Percentiles rank a stretch among this genome's conserved stretches.
phyloP scores from a whole-genome alignment of 2,888 invertebrate genomes.

The Amphipoea lucens region DNA sequence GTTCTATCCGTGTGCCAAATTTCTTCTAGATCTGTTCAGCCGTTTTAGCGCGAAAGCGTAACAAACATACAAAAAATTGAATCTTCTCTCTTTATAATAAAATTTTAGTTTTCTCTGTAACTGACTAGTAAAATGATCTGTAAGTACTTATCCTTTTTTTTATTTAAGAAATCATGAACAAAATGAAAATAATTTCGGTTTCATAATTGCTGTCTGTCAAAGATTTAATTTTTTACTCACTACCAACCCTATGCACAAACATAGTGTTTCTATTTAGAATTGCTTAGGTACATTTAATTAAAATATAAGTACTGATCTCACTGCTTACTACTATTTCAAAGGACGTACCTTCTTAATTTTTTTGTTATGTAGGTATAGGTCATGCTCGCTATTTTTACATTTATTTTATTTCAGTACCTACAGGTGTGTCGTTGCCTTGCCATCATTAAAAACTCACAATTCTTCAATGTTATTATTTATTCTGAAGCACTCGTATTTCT shows the following conservation, averaged over 20 bases:
- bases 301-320: conserved; percentile 4
- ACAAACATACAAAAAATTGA: no score
- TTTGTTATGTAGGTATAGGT: neutral
- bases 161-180: neutral
- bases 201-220: neutral
- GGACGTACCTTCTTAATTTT: neutral
- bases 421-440: neutral
- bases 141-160: neutral
- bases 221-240: neutral
- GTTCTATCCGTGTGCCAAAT: no score
- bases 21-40: no score
- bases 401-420: neutral
- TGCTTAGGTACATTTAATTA: conserved; percentile 6
- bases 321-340: neutral
- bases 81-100: neutral
- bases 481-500: neutral
- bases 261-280: conserved; percentile 14
- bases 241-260: conserved; percentile 7
- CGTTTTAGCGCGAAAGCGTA: no score
- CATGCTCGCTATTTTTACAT: neutral
- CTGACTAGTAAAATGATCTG: neutral
- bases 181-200: neutral
- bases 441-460: neutral
- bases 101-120: neutral
- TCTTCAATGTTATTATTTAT: conserved; percentile 4